Evolutionary conservation across 1,140 invertebrate species (phyloP), one percentile per base, ranked within the genome.

Genomic region (Drosophila tropicalis): DNA sequence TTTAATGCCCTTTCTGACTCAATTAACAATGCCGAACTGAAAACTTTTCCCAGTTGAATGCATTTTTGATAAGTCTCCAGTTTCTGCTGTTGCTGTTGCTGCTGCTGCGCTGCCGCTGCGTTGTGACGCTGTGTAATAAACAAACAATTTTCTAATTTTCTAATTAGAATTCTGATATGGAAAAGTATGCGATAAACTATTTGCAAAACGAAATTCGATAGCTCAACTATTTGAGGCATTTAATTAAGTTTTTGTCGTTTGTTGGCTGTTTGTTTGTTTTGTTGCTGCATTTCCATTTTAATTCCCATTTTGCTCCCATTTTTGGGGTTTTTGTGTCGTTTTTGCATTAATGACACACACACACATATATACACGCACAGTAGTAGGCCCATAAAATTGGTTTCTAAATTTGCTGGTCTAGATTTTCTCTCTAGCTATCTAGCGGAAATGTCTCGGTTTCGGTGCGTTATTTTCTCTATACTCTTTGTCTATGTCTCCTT

Each of bases 101-200:
- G 44, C 44, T 1, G 29, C 29, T 0, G 13, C n/a, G 44, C 6
- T 19, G 44, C 44, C 1, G 29, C 29, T 0, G 13, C n/a, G 5
- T 17, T 10, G n/a, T 19, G 15, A 15, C 44, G 17, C 17, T 51
- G 44, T 51, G 44, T 51, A 51, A 51, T 51, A 51, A 51, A 65
- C 54, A 83, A 83, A 79, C 81, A 83, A 83, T 83, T 83, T 83
- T 79, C 81, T 69, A 83, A 83, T 83, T 83, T 79, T 83, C 83
- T 79, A 66, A 83, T 83, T 71, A 51, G 44, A 51, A 51, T 22
- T 51, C 19, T 66, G 55, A 39, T 9, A 44, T 63, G 41, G 61
- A 62, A 69, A 85, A 85, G 41, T 75, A 85, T 85, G 74, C 74
- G 15, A 51, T 56, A 54, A 82, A 82, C 79, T 83, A 83, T 83